phyloP scores from a whole-genome alignment of 2,888 invertebrate genomes.

The Lagria hirta region DNA sequence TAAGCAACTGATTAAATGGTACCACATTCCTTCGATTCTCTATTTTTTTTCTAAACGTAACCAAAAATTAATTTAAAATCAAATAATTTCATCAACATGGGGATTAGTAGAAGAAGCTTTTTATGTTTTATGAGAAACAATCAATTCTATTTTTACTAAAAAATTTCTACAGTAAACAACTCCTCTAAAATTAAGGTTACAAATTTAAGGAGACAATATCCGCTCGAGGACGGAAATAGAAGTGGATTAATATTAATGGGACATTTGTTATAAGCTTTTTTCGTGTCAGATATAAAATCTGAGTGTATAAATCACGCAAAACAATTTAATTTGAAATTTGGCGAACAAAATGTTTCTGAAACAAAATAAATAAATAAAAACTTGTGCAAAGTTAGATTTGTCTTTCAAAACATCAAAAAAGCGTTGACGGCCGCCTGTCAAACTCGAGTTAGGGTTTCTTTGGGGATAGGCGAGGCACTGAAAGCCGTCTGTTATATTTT shows the following conservation, averaged over 20 bases:
- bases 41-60: too few species aligned
- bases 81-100: too few species aligned
- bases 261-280: conserved; percentile 20
- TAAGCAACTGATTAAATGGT: too few species aligned
- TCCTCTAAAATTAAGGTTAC: conserved; percentile 36
- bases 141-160: conserved; percentile 22
- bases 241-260: conserved; percentile 21
- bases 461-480: conserved; percentile 18
- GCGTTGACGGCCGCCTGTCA: conserved; percentile 23
- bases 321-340: conserved; percentile 13
- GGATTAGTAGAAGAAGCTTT: too few species aligned
- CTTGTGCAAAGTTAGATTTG: too few species aligned
- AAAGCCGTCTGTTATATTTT: conserved; percentile 18
- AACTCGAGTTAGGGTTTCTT: conserved; percentile 18
- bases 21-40: too few species aligned
- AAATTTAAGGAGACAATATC: conserved; percentile 35
- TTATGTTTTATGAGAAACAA: conserved; percentile 21
- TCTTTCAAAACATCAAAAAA: conserved; percentile 21
- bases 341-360: conserved; percentile 5
- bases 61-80: too few species aligned
- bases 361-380: conserved; percentile 3
- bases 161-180: conserved; percentile 33
- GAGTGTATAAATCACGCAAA: conserved; percentile 5
- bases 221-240: conserved; percentile 35
- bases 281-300: conserved; percentile 8